Evolutionary conservation across 2,113 vertebrate species (phyloP).

Genomic region (Colaptes auratus): DNA sequence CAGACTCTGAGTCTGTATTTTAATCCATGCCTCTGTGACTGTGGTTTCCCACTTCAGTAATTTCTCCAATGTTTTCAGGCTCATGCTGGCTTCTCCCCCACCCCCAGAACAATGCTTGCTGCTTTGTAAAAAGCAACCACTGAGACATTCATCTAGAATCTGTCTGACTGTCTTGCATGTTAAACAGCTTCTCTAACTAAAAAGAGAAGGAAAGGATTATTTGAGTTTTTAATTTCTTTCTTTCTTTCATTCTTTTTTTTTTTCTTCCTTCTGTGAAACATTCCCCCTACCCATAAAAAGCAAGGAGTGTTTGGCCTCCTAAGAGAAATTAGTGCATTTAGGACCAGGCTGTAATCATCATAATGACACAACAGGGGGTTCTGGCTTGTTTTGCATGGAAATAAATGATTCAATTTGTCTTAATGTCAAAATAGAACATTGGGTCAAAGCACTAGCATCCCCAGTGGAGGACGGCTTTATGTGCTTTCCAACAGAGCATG

Average conservation of each 20-base stretch:
- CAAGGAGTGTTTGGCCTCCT: neutral
- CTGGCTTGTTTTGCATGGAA: conserved; percentile 35
- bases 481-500: neutral
- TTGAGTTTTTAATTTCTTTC: neutral
- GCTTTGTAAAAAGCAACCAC: conserved; percentile 5
- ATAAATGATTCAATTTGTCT: conserved; percentile 47
- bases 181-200: neutral
- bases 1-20: neutral
- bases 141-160: neutral
- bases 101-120: neutral
- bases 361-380: conserved; percentile 26
- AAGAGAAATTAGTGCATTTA: conserved; percentile 16
- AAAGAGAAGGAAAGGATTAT: neutral
- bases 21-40: neutral
- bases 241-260: neutral
- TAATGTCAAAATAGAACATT: conserved; percentile 42
- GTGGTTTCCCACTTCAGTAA: neutral
- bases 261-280: accelerated
- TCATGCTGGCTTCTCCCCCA: neutral
- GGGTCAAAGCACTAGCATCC: neutral
- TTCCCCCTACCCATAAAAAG: neutral
- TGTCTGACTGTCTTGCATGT: neutral
- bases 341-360: neutral
- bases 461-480: neutral
- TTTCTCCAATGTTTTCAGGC: neutral